phyloP scores from a whole-genome alignment of 1,140 invertebrate species.

The Lasioglossum albipes region DNA sequence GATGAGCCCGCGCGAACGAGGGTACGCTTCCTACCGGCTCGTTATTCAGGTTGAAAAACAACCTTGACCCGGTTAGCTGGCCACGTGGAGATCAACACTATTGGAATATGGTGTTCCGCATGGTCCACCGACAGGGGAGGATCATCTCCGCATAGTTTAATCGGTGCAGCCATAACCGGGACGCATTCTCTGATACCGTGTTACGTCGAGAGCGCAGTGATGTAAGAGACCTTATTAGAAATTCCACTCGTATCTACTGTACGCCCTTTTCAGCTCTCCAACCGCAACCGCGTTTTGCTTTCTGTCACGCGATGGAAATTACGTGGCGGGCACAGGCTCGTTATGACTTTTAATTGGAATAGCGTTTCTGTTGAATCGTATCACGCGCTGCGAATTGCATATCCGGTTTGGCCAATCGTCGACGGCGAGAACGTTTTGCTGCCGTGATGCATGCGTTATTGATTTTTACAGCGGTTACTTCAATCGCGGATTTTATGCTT shows the following conservation, averaged over 20 bases:
- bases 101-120: slow-evolving; percentile 34
- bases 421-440: no score
- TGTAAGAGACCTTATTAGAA: slow-evolving; percentile 19
- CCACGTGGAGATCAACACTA: slow-evolving; percentile 4
- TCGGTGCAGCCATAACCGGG: slow-evolving; percentile 1
- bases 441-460: no score
- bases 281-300: slow-evolving; percentile 3
- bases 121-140: not conserved
- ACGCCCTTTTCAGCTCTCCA: slow-evolving; percentile 6
- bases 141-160: not conserved
- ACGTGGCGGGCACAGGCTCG: not conserved
- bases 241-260: not conserved
- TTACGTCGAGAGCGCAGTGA: not conserved
- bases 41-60: slow-evolving; percentile 53
- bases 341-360: not conserved
- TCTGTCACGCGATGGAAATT: not conserved
- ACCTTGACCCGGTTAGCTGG: slow-evolving; percentile 49
- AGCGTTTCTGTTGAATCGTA: not conserved
- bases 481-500: no score
- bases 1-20: not conserved
- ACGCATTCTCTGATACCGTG: slow-evolving; percentile 16
- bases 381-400: not conserved
- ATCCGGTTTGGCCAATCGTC: not conserved
- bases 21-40: not conserved
- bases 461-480: no score